Percentiles rank a stretch among this genome's conserved stretches.
Conservation (phyloP, 2,113 vertebrate species). For the Oreochromis tanganicae region DNA sequence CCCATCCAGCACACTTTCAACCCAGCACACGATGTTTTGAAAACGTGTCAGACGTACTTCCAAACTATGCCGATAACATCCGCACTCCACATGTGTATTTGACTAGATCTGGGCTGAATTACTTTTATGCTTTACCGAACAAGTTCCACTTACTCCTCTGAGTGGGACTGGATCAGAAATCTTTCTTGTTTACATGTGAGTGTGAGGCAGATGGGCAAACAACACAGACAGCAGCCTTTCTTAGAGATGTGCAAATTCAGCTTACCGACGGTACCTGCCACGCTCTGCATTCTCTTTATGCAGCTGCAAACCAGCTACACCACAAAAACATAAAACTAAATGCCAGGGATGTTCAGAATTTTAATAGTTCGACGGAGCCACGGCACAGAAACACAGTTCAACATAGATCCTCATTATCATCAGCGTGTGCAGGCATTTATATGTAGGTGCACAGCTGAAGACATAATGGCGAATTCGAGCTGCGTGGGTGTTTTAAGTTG, state of each 20-base stretch:
- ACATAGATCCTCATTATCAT: neutral
- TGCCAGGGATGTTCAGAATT: neutral
- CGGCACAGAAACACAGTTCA: neutral
- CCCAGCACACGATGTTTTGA: slow-evolving; percentile 45
- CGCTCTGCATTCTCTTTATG: neutral
- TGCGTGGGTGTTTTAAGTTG: neutral
- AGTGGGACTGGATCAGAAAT: neutral
- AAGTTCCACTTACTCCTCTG: slow-evolving; percentile 6
- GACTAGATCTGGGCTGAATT: slow-evolving; percentile 47
- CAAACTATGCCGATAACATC: slow-evolving; percentile 48
- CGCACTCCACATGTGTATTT: slow-evolving; percentile 21
- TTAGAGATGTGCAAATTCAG: neutral
- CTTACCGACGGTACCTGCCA: neutral
- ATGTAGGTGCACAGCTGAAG: neutral
- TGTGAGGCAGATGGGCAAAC: neutral
- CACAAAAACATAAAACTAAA: neutral
- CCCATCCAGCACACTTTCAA: slow-evolving; percentile 33
- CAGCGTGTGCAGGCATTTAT: neutral
- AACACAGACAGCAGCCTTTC: neutral
- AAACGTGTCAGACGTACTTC: slow-evolving; percentile 50
- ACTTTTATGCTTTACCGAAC: slow-evolving; percentile 13
- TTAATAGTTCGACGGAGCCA: neutral
- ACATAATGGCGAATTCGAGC: neutral
- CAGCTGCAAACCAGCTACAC: neutral
- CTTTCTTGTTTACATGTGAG: slow-evolving; percentile 27